phyloP scores from a whole-genome alignment of 1,140 invertebrate genomes.

The Brachionus rubens region DNA sequence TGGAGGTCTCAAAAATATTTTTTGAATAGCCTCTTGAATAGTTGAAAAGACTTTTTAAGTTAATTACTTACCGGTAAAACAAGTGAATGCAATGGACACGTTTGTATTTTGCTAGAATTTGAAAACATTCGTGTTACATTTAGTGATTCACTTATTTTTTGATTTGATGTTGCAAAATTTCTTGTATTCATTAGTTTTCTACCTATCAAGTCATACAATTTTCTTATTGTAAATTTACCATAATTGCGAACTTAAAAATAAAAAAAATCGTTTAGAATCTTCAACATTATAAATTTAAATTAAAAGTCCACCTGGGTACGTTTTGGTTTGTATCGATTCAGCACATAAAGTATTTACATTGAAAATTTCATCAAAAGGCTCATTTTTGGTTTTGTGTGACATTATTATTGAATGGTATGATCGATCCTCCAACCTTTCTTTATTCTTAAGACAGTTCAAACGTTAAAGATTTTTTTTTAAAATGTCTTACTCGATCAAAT shows the following conservation, averaged over 20 bases:
- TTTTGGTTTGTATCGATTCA: background rate
- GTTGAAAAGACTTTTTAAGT: background rate
- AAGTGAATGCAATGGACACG: background rate
- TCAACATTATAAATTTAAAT: too few species aligned
- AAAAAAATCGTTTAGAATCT: too few species aligned
- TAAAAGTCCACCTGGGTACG: background rate
- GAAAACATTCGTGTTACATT: background rate
- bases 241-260: background rate
- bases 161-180: background rate
- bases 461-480: too few species aligned
- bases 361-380: conserved; percentile 2
- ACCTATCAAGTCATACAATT: background rate
- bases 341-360: background rate
- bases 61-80: background rate
- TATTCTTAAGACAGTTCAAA: background rate
- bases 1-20: too few species aligned
- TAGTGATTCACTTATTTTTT: background rate
- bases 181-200: background rate
- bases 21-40: background rate
- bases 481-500: background rate
- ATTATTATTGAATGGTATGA: conserved; percentile 16
- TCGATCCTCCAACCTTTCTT: background rate
- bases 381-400: background rate
- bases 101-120: conserved; percentile 28
- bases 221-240: background rate